Evolutionary conservation across 2,888 invertebrate genomes (phyloP), one percentile per base, ranked within the genome.

Genomic region (Limnephilus lunatus): DNA sequence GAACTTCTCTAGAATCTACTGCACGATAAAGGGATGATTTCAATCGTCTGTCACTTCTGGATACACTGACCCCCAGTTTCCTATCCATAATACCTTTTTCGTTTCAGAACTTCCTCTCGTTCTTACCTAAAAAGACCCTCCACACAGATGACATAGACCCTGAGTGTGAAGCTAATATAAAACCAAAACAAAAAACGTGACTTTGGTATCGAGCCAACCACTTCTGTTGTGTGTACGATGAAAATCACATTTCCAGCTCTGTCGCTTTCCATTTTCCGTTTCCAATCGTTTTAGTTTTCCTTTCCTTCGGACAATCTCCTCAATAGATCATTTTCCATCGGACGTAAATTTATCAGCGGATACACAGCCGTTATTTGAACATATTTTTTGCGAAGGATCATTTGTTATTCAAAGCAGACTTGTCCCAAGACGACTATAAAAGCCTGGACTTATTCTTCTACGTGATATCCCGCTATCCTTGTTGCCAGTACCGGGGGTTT

Each of bases 361-460:
- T 86, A 68, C 88, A 68, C 68, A 88, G 68, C 53, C 88, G 88
- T 88, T 88, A 88, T 88, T 88, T 88, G 68, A 88, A 88, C 88
- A 88, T 88, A 32, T 88, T 88, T 88, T 86, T 86, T 86, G 39
- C 32, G 53, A 88, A 68, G 88, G 81, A 31, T 91, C 90, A 92
- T 92, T 92, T 86, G 90, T 92, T 92, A 92, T 92, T 92, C 92
- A 92, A 89, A 90, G 91, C 92, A 53, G 89, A 81, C 86, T 89
- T 48, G 90, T 89, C 91, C 91, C 92, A 68, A 81, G 80, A 86
- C 88, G 89, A 87, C 89, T 88, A 91, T 92, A 92, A 92, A 92
- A 91, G 92, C 90, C 53, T 80, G 81, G 92, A 90, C 85, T 90
- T 83, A 82, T 86, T 90, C 90, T 85, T 80, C 53, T 86, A 91